A percentile compares a stretch with the other conserved stretches of the same genome.
Conservation (phyloP, 2,113 vertebrate species). For the Ceuthmochares aereus region DNA sequence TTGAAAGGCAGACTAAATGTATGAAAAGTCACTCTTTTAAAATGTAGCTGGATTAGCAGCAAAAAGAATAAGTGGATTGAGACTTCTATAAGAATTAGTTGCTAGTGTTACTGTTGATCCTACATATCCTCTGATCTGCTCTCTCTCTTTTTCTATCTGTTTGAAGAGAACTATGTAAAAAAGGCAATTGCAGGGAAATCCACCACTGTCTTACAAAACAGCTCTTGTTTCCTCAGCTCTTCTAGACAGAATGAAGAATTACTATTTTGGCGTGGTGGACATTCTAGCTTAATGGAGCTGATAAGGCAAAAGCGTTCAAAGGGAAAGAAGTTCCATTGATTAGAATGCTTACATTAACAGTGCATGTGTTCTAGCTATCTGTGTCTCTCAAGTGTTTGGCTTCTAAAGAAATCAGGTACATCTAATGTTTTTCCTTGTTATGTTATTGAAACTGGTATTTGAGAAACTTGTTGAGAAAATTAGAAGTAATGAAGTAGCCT, state of each 20-base stretch:
- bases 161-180: background rate
- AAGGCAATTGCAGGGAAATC: background rate
- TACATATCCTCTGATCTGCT: background rate
- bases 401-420: background rate
- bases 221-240: background rate
- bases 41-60: background rate
- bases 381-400: background rate
- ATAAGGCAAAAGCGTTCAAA: background rate
- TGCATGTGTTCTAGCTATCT: background rate
- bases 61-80: background rate
- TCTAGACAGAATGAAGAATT: background rate
- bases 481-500: constrained; percentile 73
- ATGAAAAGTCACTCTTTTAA: background rate
- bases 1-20: background rate
- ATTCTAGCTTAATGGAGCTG: background rate
- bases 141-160: background rate
- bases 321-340: background rate
- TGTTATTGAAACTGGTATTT: constrained; percentile 57
- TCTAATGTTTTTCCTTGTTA: constrained; percentile 52
- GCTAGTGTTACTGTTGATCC: background rate
- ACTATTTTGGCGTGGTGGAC: background rate
- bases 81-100: background rate
- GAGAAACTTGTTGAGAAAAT: constrained; percentile 70
- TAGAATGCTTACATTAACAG: background rate
- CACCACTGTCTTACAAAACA: background rate